Evolutionary conservation across 2,113 vertebrate genomes (phyloP).

Genomic region (Smithornis capensis): DNA sequence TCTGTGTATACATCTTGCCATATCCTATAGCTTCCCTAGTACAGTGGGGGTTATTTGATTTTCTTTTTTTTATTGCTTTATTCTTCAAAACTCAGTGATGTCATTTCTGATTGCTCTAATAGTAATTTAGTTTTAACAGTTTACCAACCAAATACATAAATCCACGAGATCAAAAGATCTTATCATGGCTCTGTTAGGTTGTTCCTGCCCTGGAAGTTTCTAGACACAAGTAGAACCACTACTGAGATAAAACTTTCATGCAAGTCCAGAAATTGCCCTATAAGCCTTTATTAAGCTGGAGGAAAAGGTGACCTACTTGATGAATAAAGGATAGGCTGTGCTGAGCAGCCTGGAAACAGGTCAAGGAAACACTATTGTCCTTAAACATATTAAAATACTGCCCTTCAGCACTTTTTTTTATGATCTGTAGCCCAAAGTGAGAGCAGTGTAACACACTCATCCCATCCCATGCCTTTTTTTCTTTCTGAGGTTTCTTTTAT

Average conservation of each 20-base stretch:
- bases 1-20: fast-evolving
- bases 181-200: not conserved
- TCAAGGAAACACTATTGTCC: not conserved
- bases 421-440: not conserved
- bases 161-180: not conserved
- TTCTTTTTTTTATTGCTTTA: not conserved
- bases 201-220: not conserved
- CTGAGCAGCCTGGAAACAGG: not conserved
- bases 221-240: not conserved
- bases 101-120: not conserved
- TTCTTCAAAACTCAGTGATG: not conserved
- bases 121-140: not conserved
- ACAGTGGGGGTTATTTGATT: not conserved
- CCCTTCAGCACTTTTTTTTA: not conserved
- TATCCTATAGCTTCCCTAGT: not conserved
- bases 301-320: not conserved
- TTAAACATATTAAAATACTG: not conserved
- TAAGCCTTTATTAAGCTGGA: not conserved
- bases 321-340: not conserved
- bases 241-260: not conserved
- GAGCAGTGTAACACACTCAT: not conserved
- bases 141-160: not conserved
- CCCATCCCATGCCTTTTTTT: not conserved
- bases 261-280: not conserved
- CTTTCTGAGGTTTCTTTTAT: not conserved